A percentile compares a stretch with the other conserved stretches of the same genome.
These are phyloP conservation scores for Scartelaos histophorus DNA, from an alignment of 2,113 vertebrate genomes.

Conservation along the genomic window DNA sequence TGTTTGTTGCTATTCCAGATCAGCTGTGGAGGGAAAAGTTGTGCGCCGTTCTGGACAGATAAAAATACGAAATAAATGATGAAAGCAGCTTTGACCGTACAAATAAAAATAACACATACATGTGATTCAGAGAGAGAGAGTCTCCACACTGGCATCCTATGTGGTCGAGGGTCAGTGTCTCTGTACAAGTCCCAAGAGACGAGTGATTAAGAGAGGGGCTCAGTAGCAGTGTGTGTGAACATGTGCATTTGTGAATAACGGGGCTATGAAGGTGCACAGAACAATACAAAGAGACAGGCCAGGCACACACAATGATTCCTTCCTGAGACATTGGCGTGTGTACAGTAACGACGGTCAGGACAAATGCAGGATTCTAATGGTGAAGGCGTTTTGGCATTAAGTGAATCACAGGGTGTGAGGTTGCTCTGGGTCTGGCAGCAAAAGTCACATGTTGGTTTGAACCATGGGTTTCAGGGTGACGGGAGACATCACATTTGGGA, in stretches of 20 bases:
- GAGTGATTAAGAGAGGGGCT: constrained; percentile 63
- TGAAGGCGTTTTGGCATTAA: constrained; percentile 74
- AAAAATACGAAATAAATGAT: constrained; percentile 59
- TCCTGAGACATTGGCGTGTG: constrained; percentile 75
- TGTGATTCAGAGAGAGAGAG: constrained; percentile 46
- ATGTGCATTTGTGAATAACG: constrained; percentile 52
- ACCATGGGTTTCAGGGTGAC: constrained; percentile 48
- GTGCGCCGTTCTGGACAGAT: constrained; percentile 70
- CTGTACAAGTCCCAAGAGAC: constrained; percentile 46
- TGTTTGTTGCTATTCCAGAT: constrained; percentile 73
- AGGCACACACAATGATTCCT: constrained; percentile 77
- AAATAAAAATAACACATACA: constrained; percentile 49
- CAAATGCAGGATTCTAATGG: constrained; percentile 46
- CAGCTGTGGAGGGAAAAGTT: constrained; percentile 67
- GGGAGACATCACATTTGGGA: constrained; percentile 53
- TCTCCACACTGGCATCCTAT: constrained; percentile 60
- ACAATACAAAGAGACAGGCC: constrained; percentile 67
- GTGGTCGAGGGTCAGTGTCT: constrained; percentile 51
- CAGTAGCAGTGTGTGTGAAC: constrained; percentile 67
- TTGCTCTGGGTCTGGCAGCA: constrained; percentile 53
- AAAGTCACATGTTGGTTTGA: constrained; percentile 50
- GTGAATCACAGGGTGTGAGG: constrained; percentile 66
- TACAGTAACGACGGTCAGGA: constrained; percentile 70
- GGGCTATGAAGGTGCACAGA: constrained; percentile 52
- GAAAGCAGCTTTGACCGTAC: constrained; percentile 71